These are phyloP conservation scores for Agonopterix subpropinquella DNA, from an alignment of 2,888 invertebrate species.

Conservation along the genomic window DNA sequence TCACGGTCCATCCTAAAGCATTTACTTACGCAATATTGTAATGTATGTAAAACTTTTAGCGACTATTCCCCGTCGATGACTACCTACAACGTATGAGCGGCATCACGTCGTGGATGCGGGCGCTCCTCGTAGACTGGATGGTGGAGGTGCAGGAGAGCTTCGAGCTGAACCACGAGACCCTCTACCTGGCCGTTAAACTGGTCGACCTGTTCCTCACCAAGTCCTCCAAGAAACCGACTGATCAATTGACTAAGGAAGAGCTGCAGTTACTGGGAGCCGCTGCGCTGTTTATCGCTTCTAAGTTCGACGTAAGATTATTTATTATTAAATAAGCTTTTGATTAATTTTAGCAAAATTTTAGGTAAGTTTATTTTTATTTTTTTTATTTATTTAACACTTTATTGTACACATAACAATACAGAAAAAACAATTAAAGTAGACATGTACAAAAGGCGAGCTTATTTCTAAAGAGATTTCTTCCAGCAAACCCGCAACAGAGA, in stretches of 20 bases:
- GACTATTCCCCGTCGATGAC: constrained; percentile 82
- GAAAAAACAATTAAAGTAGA: no score
- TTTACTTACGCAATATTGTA: no score
- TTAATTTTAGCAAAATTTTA: no score
- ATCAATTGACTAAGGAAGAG: constrained; percentile 84
- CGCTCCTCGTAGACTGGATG: constrained; percentile 98
- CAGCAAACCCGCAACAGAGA: no score
- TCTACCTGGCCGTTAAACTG: constrained; percentile 97
- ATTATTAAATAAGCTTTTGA: no score
- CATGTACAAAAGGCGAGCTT: no score
- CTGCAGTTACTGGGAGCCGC: constrained; percentile 95
- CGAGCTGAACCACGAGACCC: constrained; percentile 98
- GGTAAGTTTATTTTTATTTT: no score
- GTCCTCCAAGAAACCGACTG: constrained; percentile 40
- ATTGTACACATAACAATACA: no score
- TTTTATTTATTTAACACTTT: no score
- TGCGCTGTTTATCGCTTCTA: constrained; percentile 94
- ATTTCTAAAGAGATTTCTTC: no score
- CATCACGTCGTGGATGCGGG: constrained; percentile 91
- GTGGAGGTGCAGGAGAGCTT: constrained; percentile 98
- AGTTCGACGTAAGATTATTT: constrained; percentile 86
- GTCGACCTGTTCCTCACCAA: constrained; percentile 88
- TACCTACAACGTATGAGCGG: constrained; percentile 89
- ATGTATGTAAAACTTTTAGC: constrained; percentile 47
- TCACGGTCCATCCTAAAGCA: no score